Base-by-base conservation (phyloP, 2,888 invertebrate genomes). In the Rhingia campestris region DNA sequence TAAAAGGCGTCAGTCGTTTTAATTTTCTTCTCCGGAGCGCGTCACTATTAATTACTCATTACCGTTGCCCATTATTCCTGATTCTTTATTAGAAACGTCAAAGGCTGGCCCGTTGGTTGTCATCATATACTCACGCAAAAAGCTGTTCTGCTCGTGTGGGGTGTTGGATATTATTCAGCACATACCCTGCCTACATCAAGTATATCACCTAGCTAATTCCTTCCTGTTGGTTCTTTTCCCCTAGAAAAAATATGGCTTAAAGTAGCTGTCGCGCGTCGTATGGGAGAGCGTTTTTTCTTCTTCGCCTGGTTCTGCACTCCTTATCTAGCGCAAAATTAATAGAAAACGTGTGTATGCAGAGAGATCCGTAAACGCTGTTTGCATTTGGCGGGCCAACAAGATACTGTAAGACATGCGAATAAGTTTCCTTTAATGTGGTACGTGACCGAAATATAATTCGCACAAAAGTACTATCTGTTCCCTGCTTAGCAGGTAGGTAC, bases 11-110 rank as follows among this genome's bases (percentile, higher is more conserved):
- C 30, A 22, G 59, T 64, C 59, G 67, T 69, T 49, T 69, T 76
- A 69, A 69, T 76, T 76, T 69, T 69, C 54, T 76, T 69, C 76
- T 69, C 10, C 61, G 37, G 22, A 76, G 69, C 37, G 69, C 67
- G 53, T 69, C 39, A 76, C 63, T 81, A 81, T 81, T 81, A 81
- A 81, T 81, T 81, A 76, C 81, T 81, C 81, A 81, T 81, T 81
- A 70, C 81, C 72, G 72, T 72, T 81, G 33, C 54, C 66, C 75
- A 81, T 81, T 81, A 76, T 70, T 76, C 70, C 59, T 41, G 70
- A 76, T 72, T 76, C 76, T 76, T 81, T 81, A 81, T 81, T 81
- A 70, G 81, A 39, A 66, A 66, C 74, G 64, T 74, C 64, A 74
- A 54, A 74, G 61, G 66, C 76, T 59, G 22, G 39, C 58, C 69